A percentile compares a stretch with the other conserved stretches of the same genome.
phyloP scores from a whole-genome alignment of 2,113 vertebrate genomes.

The Miniopterus natalensis region DNA sequence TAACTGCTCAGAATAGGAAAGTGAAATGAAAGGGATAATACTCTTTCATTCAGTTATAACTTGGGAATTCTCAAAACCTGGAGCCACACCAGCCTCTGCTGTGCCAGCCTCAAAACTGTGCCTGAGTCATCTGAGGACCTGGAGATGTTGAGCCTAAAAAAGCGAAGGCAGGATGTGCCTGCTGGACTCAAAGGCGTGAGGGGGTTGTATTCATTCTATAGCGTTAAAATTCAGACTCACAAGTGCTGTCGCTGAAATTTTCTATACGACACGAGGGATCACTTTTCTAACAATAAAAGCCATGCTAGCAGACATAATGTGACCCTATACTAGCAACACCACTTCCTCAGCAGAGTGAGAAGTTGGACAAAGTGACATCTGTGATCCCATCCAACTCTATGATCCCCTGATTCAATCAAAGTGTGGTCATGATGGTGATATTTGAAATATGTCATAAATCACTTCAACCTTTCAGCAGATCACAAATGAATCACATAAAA shows the following conservation, averaged over 20 bases:
- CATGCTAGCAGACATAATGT: not conserved
- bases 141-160: not conserved
- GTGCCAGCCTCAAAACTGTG: not conserved
- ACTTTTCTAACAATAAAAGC: slow-evolving; percentile 21
- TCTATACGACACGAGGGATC: not conserved
- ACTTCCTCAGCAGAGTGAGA: not conserved
- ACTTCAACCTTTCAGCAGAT: slow-evolving; percentile 21
- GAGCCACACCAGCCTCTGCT: not conserved
- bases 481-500: slow-evolving; percentile 37
- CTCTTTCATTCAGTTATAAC: not conserved
- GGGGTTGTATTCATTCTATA: not conserved
- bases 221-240: not conserved
- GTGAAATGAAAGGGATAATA: slow-evolving; percentile 40
- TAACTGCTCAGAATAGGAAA: not conserved
- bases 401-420: slow-evolving; percentile 1
- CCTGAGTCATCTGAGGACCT: not conserved
- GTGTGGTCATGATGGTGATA: not conserved
- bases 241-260: not conserved
- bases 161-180: not conserved
- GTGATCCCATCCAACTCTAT: not conserved
- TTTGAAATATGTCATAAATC: slow-evolving; percentile 46
- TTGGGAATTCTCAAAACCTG: slow-evolving; percentile 4
- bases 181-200: not conserved
- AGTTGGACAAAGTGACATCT: not conserved
- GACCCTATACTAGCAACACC: not conserved